Evolutionary conservation across 2,797 vertebrate genomes (phyloP), one percentile per base, ranked within the genome.

Genomic region (Lepidocolaptes lacrymiger): DNA sequence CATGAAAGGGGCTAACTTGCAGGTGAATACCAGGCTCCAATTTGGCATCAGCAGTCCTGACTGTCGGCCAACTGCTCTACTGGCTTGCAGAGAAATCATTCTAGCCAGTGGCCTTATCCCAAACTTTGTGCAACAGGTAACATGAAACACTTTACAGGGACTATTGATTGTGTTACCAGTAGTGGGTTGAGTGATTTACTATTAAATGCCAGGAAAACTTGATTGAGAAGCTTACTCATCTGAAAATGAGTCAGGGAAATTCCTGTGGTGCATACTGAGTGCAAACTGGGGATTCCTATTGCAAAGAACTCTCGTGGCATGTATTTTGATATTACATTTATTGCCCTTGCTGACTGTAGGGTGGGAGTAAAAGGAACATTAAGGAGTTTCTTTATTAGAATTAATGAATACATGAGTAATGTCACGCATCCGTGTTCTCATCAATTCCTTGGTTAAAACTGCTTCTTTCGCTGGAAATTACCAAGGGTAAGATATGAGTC

Each of bases 231-330:
- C 49, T 91, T 67, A 72, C 56, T 94, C 81, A 79, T 79, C 26
- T 66, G 15, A 43, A 88, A 83, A 84, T 90, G 68, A 90, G 72
- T 92, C 73, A 89, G 83, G 89, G 93, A 83, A 91, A 89, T 69
- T 95, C 81, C 71, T 51, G 14, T 20, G 46, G 71, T 2, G 54
- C 0, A 0, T 8, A 36, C 34, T 3, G 23, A 56, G 58, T 3
- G 10, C 52, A 81, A 21, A 15, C 2, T 49, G 86, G 86, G 81
- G 78, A 93, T 85, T 92, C 68, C 92, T 71, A 23, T 16, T 15
- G 54, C 75, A 63, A 85, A 93, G 74, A 71, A 32, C 34, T 54
- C 49, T 76, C 12, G 2, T 8, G 37, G 41, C 78, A 32, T 24
- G 0, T 15, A 49, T 56, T 75, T 66, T 26, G 3, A 10, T 73